These are phyloP conservation scores for Sebastes oblongus DNA, from an alignment of 2,797 vertebrate genomes.

Conservation along the genomic window DNA sequence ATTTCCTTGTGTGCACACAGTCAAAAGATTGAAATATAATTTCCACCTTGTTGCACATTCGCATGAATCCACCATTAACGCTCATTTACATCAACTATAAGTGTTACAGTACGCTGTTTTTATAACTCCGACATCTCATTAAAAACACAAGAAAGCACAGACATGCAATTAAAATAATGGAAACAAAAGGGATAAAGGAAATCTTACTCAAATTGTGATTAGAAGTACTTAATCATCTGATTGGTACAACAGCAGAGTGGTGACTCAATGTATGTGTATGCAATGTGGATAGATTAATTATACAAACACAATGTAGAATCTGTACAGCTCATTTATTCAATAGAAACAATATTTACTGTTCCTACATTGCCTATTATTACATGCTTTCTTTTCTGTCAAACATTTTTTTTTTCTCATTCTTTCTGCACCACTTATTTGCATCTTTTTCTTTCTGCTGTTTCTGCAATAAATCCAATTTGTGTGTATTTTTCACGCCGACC, in stretches of 20 bases:
- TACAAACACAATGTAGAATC: background rate
- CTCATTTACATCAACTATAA: slow-evolving; percentile 40
- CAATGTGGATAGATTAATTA: background rate
- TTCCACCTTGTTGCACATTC: slow-evolving; percentile 27
- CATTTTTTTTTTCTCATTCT: background rate
- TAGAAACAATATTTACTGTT: background rate
- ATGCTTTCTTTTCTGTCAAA: background rate
- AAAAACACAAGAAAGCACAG: slow-evolving; percentile 41
- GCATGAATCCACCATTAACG: slow-evolving; percentile 43
- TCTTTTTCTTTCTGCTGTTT: slow-evolving; percentile 8
- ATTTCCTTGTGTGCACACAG: background rate
- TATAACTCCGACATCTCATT: slow-evolving; percentile 44
- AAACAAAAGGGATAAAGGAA: slow-evolving; percentile 29
- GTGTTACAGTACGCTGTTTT: background rate
- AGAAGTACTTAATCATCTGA: slow-evolving; percentile 30
- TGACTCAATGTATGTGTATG: background rate
- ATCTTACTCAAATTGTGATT: slow-evolving; percentile 28
- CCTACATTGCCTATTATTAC: background rate
- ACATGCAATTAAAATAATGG: slow-evolving; percentile 42
- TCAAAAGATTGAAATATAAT: slow-evolving; percentile 17
- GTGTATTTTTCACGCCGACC: slow-evolving; percentile 12
- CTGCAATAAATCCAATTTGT: slow-evolving; percentile 22
- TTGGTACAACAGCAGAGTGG: slow-evolving; percentile 4
- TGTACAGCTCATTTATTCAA: background rate
- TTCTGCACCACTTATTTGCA: background rate